These are phyloP conservation scores for Mylabris phalerata DNA, from an alignment of 1,140 invertebrate species.

Conservation along the genomic window DNA sequence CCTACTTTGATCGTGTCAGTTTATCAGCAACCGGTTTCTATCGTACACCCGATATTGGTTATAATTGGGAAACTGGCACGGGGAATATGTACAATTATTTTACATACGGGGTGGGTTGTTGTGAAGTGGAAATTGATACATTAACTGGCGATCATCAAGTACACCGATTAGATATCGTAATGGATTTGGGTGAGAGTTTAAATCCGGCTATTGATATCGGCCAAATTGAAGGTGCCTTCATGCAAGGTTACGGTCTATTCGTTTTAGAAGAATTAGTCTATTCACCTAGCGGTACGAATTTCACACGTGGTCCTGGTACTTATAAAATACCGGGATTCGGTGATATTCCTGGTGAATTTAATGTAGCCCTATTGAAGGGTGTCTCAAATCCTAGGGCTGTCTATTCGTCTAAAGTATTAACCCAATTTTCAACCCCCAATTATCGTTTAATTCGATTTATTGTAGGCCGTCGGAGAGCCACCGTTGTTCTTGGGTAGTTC, in stretches of 20 bases:
- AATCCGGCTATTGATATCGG: slow-evolving; percentile 96
- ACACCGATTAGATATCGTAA: slow-evolving; percentile 84
- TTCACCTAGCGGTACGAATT: slow-evolving; percentile 72
- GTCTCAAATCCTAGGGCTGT: slow-evolving; percentile 82
- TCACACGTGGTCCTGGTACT: slow-evolving; percentile 77
- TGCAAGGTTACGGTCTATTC: slow-evolving; percentile 89
- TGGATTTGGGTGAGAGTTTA: slow-evolving; percentile 88
- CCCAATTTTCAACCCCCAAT: neutral
- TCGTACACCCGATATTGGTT: slow-evolving; percentile 70
- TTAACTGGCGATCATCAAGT: slow-evolving; percentile 84
- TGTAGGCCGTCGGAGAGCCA: slow-evolving; percentile 89
- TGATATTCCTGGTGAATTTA: slow-evolving; percentile 86
- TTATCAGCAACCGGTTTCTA: slow-evolving; percentile 85
- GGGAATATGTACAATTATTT: slow-evolving; percentile 75
- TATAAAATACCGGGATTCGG: slow-evolving; percentile 91
- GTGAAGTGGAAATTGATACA: slow-evolving; percentile 83
- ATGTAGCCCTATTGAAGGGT: slow-evolving; percentile 85
- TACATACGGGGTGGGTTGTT: slow-evolving; percentile 70
- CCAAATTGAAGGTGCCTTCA: slow-evolving; percentile 90
- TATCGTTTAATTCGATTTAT: slow-evolving; percentile 13
- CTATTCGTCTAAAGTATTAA: slow-evolving; percentile 84
- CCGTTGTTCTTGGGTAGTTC: slow-evolving; percentile 84
- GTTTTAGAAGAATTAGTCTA: slow-evolving; percentile 85
- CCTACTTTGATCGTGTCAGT: slow-evolving; percentile 74
- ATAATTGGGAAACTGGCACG: slow-evolving; percentile 62